Conservation (phyloP, 1,140 invertebrate genomes). For the Pseudomyrmex sp. region DNA sequence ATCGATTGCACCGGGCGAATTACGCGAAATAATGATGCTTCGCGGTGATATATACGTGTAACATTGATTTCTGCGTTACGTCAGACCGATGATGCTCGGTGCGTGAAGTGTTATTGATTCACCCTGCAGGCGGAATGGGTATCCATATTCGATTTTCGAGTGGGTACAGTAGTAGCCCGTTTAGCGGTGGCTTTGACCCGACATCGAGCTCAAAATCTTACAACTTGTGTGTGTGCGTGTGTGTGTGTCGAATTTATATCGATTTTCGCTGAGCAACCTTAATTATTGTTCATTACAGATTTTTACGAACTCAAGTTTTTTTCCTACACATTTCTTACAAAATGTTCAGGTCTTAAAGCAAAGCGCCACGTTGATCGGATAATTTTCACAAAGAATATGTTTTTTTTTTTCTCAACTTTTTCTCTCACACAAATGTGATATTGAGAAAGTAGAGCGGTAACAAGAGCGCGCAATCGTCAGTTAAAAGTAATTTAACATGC, state of each 20-base stretch:
- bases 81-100: slow-evolving; percentile 76
- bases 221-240: background rate
- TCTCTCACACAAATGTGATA: no score
- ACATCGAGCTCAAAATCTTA: slow-evolving; percentile 3
- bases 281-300: no score
- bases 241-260: background rate
- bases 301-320: no score
- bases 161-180: slow-evolving; percentile 59
- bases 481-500: slow-evolving; percentile 44
- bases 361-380: no score
- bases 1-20: slow-evolving; percentile 59
- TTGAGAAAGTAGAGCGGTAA: no score
- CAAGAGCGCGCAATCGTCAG: background rate
- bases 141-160: slow-evolving; percentile 76
- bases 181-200: slow-evolving; percentile 55
- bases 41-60: slow-evolving; percentile 58
- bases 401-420: no score
- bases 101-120: slow-evolving; percentile 79
- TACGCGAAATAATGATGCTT: slow-evolving; percentile 66
- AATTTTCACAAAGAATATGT: no score
- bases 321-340: no score
- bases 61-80: slow-evolving; percentile 73
- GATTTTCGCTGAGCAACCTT: no score
- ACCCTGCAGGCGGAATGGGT: slow-evolving; percentile 72
- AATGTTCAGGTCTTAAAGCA: no score